Conservation (phyloP, 2,797 vertebrate species). For the Percopsis omiscomaycus region DNA sequence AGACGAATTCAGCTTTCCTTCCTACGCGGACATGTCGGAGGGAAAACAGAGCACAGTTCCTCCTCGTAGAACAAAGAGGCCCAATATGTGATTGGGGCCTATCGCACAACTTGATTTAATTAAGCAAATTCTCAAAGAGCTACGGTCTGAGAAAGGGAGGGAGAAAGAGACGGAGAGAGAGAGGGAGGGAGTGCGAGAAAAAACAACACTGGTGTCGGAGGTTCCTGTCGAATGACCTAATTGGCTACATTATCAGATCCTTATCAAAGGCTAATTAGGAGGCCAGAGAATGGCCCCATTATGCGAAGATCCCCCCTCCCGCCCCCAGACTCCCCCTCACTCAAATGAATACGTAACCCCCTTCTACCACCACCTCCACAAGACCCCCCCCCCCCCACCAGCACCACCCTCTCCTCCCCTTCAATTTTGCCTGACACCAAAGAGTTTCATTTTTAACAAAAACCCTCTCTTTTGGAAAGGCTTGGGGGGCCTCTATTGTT, state of each 20-base stretch:
- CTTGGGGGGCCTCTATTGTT: slow-evolving; percentile 78
- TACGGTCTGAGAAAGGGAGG: slow-evolving; percentile 28
- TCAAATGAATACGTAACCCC: slow-evolving; percentile 53
- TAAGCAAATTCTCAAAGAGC: slow-evolving; percentile 81
- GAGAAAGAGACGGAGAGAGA: slow-evolving; percentile 10
- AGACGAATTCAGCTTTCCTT: slow-evolving; percentile 35
- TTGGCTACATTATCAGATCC: slow-evolving; percentile 82
- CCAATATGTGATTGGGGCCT: slow-evolving; percentile 73
- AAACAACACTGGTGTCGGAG: slow-evolving; percentile 52
- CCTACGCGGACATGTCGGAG: slow-evolving; percentile 29
- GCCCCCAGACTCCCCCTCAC: slow-evolving; percentile 4
- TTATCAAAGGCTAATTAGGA: slow-evolving; percentile 85
- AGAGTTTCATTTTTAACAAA: slow-evolving; percentile 79
- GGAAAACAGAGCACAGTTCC: slow-evolving; percentile 46
- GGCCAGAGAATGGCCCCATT: slow-evolving; percentile 81
- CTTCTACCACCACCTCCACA: slow-evolving; percentile 38
- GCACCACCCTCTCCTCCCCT: slow-evolving; percentile 59
- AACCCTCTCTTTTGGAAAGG: slow-evolving; percentile 62
- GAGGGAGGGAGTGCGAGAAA: not conserved
- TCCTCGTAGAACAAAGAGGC: slow-evolving; percentile 76
- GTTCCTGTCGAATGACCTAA: slow-evolving; percentile 79
- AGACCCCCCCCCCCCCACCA: slow-evolving; percentile 28
- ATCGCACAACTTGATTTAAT: slow-evolving; percentile 84
- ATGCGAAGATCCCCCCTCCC: slow-evolving; percentile 64
- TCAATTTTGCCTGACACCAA: slow-evolving; percentile 76